Conservation (phyloP, 2,888 invertebrate species). For the Yponomeuta malinellus region DNA sequence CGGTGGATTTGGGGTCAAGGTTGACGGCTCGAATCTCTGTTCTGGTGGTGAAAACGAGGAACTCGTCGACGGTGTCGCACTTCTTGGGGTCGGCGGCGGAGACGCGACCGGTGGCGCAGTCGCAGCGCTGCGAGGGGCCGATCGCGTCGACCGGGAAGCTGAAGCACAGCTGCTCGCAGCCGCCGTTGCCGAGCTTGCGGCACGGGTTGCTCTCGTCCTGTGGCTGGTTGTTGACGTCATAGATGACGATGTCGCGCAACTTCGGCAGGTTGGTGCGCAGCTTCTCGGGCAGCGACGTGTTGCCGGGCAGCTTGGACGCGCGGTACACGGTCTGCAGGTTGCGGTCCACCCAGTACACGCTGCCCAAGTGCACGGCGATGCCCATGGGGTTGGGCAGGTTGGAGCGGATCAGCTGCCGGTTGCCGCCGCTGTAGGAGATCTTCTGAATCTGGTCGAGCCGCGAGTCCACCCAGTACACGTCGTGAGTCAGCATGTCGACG, state of each 20-base stretch:
- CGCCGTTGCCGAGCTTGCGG: constrained; percentile 83
- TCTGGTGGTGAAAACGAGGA: constrained; percentile 93
- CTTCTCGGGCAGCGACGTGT: constrained; percentile 80
- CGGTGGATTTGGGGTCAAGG: constrained; percentile 87
- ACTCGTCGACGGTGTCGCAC: constrained; percentile 91
- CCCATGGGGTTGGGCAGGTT: constrained; percentile 96
- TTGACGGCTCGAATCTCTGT: constrained; percentile 95
- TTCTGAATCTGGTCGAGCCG: constrained; percentile 95
- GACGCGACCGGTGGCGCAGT: constrained; percentile 93
- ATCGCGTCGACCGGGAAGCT: constrained; percentile 84
- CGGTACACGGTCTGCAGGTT: constrained; percentile 90
- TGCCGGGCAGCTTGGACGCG: constrained; percentile 85
- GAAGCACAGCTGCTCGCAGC: constrained; percentile 97
- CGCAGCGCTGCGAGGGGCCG: constrained; percentile 82
- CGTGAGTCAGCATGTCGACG: constrained; percentile 94
- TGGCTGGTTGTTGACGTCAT: constrained; percentile 92
- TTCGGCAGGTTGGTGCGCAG: constrained; percentile 90
- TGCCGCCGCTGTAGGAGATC: constrained; percentile 88
- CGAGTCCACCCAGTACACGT: constrained; percentile 98
- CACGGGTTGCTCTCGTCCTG: constrained; percentile 88
- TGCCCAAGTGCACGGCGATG: constrained; percentile 87
- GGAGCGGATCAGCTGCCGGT: constrained; percentile 86
- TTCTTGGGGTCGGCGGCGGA: constrained; percentile 78
- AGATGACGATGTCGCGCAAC: constrained; percentile 93
- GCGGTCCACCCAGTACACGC: constrained; percentile 96